Evolutionary conservation across 2,797 vertebrate species (phyloP).

Genomic region (Pristis pectinata): DNA sequence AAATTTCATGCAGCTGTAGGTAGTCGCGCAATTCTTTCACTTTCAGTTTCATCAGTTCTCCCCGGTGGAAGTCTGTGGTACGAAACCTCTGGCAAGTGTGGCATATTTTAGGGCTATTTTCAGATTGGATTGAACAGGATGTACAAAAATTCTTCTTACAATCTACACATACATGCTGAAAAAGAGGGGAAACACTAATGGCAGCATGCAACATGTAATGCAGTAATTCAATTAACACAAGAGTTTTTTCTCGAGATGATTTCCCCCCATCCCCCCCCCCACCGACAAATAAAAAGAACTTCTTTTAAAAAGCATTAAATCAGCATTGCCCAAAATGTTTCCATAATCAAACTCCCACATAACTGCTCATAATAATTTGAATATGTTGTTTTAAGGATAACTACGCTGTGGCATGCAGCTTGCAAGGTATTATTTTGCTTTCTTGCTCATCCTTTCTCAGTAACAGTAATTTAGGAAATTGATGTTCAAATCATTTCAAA

Average conservation of each 20-base stretch:
- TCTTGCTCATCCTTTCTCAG: background rate
- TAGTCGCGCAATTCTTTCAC: conserved; percentile 94
- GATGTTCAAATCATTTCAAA: background rate
- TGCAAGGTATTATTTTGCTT: background rate
- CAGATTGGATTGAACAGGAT: conserved; percentile 52
- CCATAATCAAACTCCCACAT: background rate
- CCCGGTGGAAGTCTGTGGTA: conserved; percentile 59
- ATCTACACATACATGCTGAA: conserved; percentile 62
- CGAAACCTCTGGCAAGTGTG: conserved; percentile 60
- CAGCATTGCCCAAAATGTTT: background rate
- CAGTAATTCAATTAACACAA: background rate
- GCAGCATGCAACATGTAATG: background rate
- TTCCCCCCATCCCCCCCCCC: background rate
- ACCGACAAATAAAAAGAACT: background rate
- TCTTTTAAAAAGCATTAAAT: background rate
- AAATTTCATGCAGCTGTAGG: conserved; percentile 77
- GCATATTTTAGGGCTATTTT: conserved; percentile 56
- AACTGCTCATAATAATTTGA: background rate
- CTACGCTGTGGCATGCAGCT: background rate
- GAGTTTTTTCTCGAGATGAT: background rate
- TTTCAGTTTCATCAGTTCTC: conserved; percentile 68
- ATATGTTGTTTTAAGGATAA: background rate
- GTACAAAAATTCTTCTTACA: conserved; percentile 64
- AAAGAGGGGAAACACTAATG: background rate
- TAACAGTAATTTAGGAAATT: background rate